Evolutionary conservation across 1,140 invertebrate species (phyloP).

Genomic region (Lasaia peninsularis): DNA sequence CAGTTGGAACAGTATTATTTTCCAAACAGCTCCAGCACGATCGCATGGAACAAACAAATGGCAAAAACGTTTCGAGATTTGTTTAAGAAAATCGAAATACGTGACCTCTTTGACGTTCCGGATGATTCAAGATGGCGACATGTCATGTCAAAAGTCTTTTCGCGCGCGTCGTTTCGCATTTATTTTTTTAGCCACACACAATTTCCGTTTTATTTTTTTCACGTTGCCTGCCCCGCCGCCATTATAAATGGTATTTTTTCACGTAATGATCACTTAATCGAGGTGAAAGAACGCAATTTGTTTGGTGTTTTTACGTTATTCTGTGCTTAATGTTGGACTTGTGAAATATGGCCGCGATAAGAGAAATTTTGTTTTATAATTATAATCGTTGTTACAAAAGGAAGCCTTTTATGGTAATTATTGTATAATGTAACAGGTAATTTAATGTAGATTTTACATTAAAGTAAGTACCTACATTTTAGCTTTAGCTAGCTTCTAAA

Average conservation of each 20-base stretch:
- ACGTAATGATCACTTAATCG: constrained; percentile 12
- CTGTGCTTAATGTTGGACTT: not conserved
- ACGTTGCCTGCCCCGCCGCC: constrained; percentile 6
- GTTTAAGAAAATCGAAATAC: constrained; percentile 11
- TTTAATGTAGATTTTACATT: not conserved
- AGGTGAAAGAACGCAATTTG: constrained; percentile 11
- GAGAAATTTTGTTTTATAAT: constrained; percentile 7
- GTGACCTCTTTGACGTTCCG: constrained; percentile 10
- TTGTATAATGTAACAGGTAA: constrained; percentile 10
- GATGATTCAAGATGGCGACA: constrained; percentile 11
- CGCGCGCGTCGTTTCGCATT: constrained; percentile 7
- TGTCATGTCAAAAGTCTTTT: constrained; percentile 12
- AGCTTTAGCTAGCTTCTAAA: not conserved
- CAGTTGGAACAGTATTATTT: not conserved
- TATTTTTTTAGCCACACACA: constrained; percentile 11
- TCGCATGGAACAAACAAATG: constrained; percentile 9
- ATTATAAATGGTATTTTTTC: constrained; percentile 12
- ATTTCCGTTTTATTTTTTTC: constrained; percentile 12
- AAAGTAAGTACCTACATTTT: not conserved
- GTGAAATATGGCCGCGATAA: constrained; percentile 4
- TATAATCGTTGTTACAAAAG: not conserved
- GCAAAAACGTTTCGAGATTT: constrained; percentile 10
- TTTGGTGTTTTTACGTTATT: constrained; percentile 4
- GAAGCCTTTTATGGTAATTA: constrained; percentile 6
- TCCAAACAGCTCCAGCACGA: constrained; percentile 3